These are phyloP conservation scores for Cepphus grylle DNA, from an alignment of 2,113 vertebrate genomes.

Conservation along the genomic window DNA sequence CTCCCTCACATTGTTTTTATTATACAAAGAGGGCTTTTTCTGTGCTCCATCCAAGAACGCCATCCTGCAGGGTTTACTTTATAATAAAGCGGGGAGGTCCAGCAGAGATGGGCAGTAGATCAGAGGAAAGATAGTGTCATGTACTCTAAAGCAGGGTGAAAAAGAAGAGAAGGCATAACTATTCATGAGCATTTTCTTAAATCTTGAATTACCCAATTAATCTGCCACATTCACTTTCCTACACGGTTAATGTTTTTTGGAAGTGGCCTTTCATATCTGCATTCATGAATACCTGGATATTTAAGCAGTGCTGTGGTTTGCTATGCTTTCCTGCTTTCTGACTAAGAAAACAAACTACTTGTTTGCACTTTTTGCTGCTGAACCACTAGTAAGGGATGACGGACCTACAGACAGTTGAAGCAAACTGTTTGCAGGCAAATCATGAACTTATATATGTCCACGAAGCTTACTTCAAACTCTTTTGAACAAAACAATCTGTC, in stretches of 20 bases:
- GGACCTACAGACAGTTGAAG: neutral
- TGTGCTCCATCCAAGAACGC: conserved; percentile 37
- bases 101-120: neutral
- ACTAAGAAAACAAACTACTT: neutral
- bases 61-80: conserved; percentile 27
- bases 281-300: neutral
- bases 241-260: neutral
- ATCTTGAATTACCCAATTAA: neutral
- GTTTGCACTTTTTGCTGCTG: neutral
- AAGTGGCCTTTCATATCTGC: neutral
- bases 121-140: neutral
- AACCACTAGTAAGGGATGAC: neutral
- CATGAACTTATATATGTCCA: neutral
- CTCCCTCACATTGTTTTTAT: conserved; percentile 50
- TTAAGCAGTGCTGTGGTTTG: neutral
- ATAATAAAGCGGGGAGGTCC: neutral
- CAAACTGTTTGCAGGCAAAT: neutral
- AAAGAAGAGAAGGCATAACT: neutral
- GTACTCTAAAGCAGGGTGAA: neutral
- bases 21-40: conserved; percentile 34
- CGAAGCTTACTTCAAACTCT: neutral
- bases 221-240: neutral
- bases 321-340: neutral
- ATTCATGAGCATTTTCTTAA: neutral
- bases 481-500: neutral